phyloP scores from a whole-genome alignment of 2,888 invertebrate genomes.

The Lacanobia wlatinum region DNA sequence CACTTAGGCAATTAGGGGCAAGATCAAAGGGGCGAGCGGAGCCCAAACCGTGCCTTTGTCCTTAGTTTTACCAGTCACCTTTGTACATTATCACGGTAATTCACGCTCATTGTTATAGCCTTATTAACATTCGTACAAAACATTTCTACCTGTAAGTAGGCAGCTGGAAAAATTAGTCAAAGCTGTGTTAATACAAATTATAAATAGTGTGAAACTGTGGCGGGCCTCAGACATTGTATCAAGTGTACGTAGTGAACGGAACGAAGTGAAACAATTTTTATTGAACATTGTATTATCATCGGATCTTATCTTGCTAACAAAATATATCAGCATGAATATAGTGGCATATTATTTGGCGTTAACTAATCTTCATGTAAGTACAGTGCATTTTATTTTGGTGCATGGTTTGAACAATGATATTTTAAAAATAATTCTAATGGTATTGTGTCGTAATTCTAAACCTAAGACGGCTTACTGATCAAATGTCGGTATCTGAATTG shows the following conservation, averaged over 20 bases:
- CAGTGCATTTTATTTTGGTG: slow-evolving; percentile 7
- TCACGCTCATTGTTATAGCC: slow-evolving; percentile 53
- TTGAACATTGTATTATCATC: slow-evolving; percentile 8
- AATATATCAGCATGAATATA: slow-evolving; percentile 61
- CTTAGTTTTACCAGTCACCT: slow-evolving; percentile 8
- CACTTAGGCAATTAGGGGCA: too few relatives aligned
- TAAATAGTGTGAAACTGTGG: slow-evolving; percentile 70
- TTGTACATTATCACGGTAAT: slow-evolving; percentile 74
- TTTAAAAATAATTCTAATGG: too few relatives aligned
- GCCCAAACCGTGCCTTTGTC: background rate
- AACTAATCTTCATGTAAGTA: slow-evolving; percentile 73
- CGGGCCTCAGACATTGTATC: slow-evolving; percentile 54
- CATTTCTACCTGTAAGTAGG: slow-evolving; percentile 62
- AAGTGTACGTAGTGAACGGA: slow-evolving; percentile 51
- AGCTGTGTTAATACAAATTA: slow-evolving; percentile 75
- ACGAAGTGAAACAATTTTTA: slow-evolving; percentile 55
- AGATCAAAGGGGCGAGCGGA: too few relatives aligned
- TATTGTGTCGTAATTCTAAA: background rate
- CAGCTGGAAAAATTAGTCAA: slow-evolving; percentile 71
- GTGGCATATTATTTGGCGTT: slow-evolving; percentile 73
- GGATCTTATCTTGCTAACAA: background rate
- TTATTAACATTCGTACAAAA: slow-evolving; percentile 76
- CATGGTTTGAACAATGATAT: background rate
- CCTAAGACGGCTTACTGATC: too few relatives aligned
- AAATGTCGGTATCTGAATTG: background rate